Evolutionary conservation across 2,797 vertebrate genomes (phyloP).

Genomic region (Pipistrellus pipistrellus): DNA sequence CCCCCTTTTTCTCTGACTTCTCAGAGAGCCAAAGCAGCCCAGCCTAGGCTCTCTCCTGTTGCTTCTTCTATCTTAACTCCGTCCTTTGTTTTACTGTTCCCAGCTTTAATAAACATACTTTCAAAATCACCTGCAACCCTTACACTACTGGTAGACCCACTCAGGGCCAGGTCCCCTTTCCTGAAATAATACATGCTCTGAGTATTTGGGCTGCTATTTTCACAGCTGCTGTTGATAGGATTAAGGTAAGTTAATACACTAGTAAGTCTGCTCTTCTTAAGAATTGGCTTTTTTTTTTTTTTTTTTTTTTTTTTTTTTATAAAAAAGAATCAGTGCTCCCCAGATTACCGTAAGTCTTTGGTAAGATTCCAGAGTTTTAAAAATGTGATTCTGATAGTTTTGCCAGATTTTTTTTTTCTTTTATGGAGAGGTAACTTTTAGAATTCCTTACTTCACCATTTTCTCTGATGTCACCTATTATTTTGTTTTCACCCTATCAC

Average conservation of each 20-base stretch:
- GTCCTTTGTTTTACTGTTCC: too few species aligned
- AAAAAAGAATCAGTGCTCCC: background rate
- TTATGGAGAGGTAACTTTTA: background rate
- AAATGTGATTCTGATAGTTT: background rate
- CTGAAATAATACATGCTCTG: background rate
- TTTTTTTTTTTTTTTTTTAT: background rate
- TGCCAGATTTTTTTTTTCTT: background rate
- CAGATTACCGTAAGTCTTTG: background rate
- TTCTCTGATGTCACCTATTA: background rate
- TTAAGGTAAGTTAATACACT: background rate
- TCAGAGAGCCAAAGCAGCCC: background rate
- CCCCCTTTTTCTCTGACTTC: background rate
- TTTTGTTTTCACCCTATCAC: background rate
- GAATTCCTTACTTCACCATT: background rate
- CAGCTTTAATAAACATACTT: background rate
- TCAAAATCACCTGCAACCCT: background rate
- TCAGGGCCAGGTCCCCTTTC: background rate
- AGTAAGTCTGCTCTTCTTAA: background rate
- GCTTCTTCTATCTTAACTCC: too few species aligned
- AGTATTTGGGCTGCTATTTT: background rate
- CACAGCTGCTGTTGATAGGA: background rate
- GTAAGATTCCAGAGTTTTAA: slow-evolving; percentile 4
- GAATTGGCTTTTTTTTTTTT: too few species aligned
- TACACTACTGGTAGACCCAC: background rate
- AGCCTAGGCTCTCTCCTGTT: background rate